Base-by-base conservation (phyloP, 2,888 invertebrate genomes). In the Latrodectus hesperus region DNA sequence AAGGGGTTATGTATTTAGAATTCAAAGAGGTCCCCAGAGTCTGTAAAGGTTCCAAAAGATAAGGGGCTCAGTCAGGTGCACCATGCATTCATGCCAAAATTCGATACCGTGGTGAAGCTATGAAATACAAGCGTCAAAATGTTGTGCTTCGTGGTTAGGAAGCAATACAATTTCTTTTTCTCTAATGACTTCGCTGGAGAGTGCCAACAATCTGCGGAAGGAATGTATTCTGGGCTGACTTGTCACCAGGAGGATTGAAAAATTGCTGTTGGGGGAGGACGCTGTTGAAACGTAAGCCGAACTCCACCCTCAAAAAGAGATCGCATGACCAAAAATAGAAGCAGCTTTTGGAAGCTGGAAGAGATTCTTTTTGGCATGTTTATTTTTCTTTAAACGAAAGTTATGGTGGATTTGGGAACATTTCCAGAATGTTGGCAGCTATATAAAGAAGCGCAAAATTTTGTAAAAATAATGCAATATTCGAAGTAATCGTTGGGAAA, bases 261-360 rank as follows among this genome's bases (percentile, higher is more conserved):
- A 52, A 78, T 79, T 55, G 14, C 16, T 64, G 60, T 60, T 22
- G 17, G 52, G 68, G 55, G 49, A 70, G 65, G 22, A 60, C 17
- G 49, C 14, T 16, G 74, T 51, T 60, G 22, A 77, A 81, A 87
- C 81, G 81, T 82, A 38, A 1, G 2, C 70, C 52, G 16, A 65
- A 51, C 64, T 70, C 72, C 86, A 70, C 80, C 85, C 85, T 71
- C 72, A 72, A 72, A 17, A 22, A 17, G 73, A 53, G 17, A 9
- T 73, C 52, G 38, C 77, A 81, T 81, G 76, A 87, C 86, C 86
- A 87, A 87, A 87, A 87, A 73, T 87, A 87, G 86, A 67, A 87
- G 76, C 75, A 64, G 60, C n/a, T 16, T 71, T 70, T n/a, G 67
- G 49, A 64, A 71, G 22, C 53, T n/a, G 68, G 60, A 60, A 60